phyloP scores from a whole-genome alignment of 1,140 invertebrate genomes.

The Oreohelix idahoensis region DNA sequence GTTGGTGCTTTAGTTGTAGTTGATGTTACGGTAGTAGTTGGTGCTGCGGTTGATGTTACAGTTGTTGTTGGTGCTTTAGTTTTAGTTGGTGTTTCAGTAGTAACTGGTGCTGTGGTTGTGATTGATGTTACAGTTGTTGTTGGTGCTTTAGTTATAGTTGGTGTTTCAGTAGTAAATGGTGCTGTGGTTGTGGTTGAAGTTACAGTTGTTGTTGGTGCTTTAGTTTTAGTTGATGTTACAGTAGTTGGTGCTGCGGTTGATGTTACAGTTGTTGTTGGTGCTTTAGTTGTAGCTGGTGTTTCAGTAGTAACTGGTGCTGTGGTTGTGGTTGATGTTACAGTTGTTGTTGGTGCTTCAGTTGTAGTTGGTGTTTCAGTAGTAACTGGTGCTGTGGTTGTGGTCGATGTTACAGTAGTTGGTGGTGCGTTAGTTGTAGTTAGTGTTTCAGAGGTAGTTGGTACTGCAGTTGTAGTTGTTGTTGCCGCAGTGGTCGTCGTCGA shows the following conservation, averaged over 20 bases:
- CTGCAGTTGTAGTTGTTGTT: not conserved
- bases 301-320: not conserved
- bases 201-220: not conserved
- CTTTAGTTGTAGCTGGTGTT: not conserved
- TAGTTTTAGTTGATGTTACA: not conserved
- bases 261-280: not conserved
- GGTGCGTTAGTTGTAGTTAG: not conserved
- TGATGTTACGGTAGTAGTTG: not conserved
- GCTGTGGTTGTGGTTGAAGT: not conserved
- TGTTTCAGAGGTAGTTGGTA: not conserved
- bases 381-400: not conserved
- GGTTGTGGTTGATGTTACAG: not conserved
- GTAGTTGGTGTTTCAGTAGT: not conserved
- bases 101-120: not conserved
- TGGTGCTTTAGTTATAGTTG: not conserved
- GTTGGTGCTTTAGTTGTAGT: not conserved
- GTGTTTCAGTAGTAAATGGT: not conserved
- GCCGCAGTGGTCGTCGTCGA: not conserved
- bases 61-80: not conserved
- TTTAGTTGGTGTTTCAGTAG: not conserved
- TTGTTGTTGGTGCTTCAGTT: not conserved
- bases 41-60: not conserved
- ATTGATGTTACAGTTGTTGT: not conserved
- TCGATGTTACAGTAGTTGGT: not conserved
- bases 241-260: not conserved